phyloP scores from a whole-genome alignment of 1,140 invertebrate genomes.

The Manduca sexta region DNA sequence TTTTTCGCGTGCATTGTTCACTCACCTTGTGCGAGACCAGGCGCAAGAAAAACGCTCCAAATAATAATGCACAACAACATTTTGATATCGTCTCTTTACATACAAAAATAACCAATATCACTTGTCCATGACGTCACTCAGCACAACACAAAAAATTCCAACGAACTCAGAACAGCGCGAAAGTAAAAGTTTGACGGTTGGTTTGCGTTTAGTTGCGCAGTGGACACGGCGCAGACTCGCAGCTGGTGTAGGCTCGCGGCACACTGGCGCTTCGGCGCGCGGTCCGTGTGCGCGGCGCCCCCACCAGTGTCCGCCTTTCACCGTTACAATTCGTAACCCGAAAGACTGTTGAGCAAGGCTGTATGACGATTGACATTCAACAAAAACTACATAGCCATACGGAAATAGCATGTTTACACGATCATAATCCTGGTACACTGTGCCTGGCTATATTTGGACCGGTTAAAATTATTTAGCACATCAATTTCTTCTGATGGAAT shows the following conservation, averaged over 20 bases:
- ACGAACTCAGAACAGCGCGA: conserved; percentile 27
- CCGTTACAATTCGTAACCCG: conserved; percentile 64
- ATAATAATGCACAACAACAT: conserved; percentile 60
- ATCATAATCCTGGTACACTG: background rate
- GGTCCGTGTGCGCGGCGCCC: conserved; percentile 26
- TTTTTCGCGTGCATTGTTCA: conserved; percentile 53
- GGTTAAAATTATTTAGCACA: no score
- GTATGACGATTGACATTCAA: conserved; percentile 66
- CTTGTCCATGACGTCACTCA: conserved; percentile 41
- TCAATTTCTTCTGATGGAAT: no score
- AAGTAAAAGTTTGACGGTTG: conserved; percentile 58
- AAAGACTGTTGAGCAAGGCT: conserved; percentile 64
- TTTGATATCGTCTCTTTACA: conserved; percentile 46
- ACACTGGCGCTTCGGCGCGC: conserved; percentile 34
- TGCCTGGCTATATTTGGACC: background rate
- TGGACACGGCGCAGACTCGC: conserved; percentile 14
- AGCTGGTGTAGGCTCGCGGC: conserved; percentile 30
- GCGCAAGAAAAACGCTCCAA: conserved; percentile 54
- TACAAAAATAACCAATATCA: conserved; percentile 27
- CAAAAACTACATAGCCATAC: conserved; percentile 49
- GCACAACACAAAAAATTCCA: conserved; percentile 34
- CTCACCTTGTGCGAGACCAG: conserved; percentile 60
- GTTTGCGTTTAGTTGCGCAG: conserved; percentile 17
- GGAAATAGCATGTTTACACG: conserved; percentile 42
- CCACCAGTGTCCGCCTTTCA: conserved; percentile 58